These are phyloP conservation scores for Pitta sordida DNA, from an alignment of 2,113 vertebrate genomes.

Conservation along the genomic window DNA sequence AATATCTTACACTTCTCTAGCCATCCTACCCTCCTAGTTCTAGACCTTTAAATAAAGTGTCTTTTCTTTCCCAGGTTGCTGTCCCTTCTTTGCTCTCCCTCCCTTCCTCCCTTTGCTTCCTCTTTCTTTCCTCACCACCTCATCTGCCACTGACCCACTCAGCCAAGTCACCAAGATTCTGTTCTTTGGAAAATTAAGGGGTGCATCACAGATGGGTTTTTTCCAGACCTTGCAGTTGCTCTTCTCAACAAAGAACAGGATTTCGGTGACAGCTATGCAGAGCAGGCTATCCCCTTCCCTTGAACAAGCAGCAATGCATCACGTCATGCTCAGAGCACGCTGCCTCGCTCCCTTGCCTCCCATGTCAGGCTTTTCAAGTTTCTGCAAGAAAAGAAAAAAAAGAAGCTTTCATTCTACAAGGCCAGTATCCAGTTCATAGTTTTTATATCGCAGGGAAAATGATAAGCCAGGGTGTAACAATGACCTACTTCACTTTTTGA, in stretches of 20 bases:
- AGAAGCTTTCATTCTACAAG: not conserved
- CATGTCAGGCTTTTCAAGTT: conserved; percentile 16
- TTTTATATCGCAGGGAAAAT: not conserved
- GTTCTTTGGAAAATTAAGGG: not conserved
- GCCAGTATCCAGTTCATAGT: not conserved
- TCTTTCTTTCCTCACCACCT: not conserved
- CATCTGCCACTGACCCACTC: rapidly evolving
- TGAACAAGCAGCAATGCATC: not conserved
- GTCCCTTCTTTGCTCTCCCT: not conserved
- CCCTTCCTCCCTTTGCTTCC: not conserved
- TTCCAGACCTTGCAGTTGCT: not conserved
- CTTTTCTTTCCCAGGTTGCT: not conserved
- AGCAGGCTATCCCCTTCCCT: not conserved
- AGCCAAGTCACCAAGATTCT: rapidly evolving
- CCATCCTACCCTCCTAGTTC: not conserved
- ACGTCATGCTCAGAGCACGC: rapidly evolving
- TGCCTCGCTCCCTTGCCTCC: not conserved
- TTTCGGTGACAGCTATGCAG: not conserved
- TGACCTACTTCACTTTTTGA: conserved; percentile 30
- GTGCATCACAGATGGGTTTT: not conserved
- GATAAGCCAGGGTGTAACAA: conserved; percentile 50
- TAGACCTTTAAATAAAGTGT: not conserved
- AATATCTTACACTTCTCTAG: not conserved
- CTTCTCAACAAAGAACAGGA: not conserved
- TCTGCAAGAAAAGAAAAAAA: not conserved